Evolutionary conservation across 2,888 invertebrate genomes (phyloP), one percentile per base, ranked within the genome.

Genomic region (Melanchra persicariae): DNA sequence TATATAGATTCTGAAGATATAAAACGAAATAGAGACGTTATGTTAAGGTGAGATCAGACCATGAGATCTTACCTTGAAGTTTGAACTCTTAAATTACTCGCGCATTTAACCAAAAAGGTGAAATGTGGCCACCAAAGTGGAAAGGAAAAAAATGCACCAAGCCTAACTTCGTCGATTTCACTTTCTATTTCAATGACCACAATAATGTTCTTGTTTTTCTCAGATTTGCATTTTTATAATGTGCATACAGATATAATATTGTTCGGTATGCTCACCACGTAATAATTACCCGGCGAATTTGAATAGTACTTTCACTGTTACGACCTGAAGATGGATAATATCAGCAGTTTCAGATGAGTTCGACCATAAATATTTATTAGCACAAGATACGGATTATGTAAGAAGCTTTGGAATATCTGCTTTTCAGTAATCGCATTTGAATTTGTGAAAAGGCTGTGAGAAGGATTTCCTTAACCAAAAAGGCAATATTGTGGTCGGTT

Each of bases 291-390:
- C 17, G 52, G 59, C 54, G 64, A 72, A 73, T 82, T 81, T 79
- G 65, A 77, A 51, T 55, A 70, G 52, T 47, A 82, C 76, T 80
- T 72, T 83, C 82, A 82, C 82, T 79, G 58, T 71, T 78, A 73
- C 47, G 24, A 60, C 59, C 55, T 51, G 40, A 67, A 69, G 43
- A 62, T 49, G 54, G n/a, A 73, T 62, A n/a, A 77, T 62, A 72
- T 59, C 62, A 65, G 70, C 30, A 55, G 24, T 62, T 67, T 51
- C 7, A 55, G 62, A 66, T 51, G 24, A 40, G 55, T 51, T 51
- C 17, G 26, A 47, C 12, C 40, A 54, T 80, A 62, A 65, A 58
- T 62, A 58, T 63, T 57, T 80, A 69, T 54, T 47, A 61, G 60
- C 5, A 22, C 19, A 49, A 61, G 34, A 52, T 24, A 45, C n/a